Evolutionary conservation across 2,113 vertebrate species (phyloP).

Genomic region (Collichthys lucidus): DNA sequence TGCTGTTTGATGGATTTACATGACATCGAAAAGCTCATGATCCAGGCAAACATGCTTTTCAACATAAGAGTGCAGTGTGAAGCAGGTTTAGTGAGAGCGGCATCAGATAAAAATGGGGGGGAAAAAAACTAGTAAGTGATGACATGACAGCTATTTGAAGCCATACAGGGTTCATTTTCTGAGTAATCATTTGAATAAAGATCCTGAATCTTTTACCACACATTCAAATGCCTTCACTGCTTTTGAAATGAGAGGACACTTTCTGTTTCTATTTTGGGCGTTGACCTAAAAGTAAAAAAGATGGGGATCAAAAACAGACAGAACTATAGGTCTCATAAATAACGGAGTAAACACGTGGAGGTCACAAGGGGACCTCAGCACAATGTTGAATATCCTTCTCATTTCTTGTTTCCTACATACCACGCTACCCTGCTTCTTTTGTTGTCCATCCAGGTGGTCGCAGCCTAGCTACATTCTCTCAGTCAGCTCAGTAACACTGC

Average conservation of each 20-base stretch:
- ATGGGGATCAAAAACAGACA: not conserved
- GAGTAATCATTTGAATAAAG: not conserved
- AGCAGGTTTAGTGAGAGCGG: not conserved
- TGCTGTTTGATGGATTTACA: not conserved
- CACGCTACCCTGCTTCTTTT: not conserved
- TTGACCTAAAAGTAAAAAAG: not conserved
- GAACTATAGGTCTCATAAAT: not conserved
- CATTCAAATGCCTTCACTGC: not conserved
- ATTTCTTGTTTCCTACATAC: not conserved
- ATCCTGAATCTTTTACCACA: not conserved
- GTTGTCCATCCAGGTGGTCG: not conserved
- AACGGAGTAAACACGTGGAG: not conserved
- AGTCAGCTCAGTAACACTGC: slow-evolving; percentile 6
- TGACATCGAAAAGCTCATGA: not conserved
- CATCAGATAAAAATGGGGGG: not conserved
- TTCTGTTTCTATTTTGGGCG: not conserved
- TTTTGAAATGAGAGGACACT: not conserved
- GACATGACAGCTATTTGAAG: not conserved
- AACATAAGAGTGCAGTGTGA: not conserved
- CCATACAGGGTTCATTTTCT: not conserved
- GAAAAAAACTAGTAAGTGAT: not conserved
- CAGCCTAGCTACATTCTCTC: not conserved
- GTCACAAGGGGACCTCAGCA: not conserved
- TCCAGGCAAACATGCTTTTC: not conserved
- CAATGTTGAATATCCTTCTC: not conserved